These are phyloP conservation scores for Zingel zingel DNA, from an alignment of 2,113 vertebrate species.

Conservation along the genomic window DNA sequence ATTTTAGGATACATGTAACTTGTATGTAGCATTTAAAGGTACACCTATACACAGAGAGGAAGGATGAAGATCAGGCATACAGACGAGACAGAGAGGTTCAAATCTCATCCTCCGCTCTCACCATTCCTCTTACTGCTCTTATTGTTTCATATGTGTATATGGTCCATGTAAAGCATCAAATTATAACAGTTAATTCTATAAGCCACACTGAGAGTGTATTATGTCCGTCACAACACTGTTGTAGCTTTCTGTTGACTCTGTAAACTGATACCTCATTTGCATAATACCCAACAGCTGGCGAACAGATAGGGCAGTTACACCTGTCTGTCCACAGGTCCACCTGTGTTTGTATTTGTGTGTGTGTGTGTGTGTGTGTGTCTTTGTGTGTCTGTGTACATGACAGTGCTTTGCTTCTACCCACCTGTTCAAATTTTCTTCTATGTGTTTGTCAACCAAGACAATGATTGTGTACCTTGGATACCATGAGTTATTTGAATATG, in stretches of 20 bases:
- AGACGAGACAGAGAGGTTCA: neutral
- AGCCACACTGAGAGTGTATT: neutral
- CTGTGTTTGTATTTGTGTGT: constrained; percentile 42
- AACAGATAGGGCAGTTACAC: constrained; percentile 74
- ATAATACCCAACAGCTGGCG: constrained; percentile 79
- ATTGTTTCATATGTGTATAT: constrained; percentile 11
- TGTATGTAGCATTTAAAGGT: neutral
- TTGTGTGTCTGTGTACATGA: constrained; percentile 1
- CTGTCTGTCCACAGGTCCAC: constrained; percentile 57
- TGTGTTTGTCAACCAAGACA: constrained; percentile 47
- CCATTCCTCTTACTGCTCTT: constrained; percentile 12
- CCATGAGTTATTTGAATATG: constrained; percentile 50
- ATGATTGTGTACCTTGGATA: constrained; percentile 14
- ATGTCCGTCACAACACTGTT: constrained; percentile 44
- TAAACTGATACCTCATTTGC: constrained; percentile 81
- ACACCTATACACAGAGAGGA: neutral
- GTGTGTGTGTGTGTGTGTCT: constrained; percentile 23
- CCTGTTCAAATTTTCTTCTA: constrained; percentile 72
- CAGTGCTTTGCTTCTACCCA: constrained; percentile 58
- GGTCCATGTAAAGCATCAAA: constrained; percentile 3
- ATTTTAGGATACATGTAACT: neutral
- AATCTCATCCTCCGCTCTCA: constrained; percentile 6
- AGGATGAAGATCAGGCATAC: neutral
- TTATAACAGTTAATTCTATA: constrained; percentile 34
- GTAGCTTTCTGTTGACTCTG: constrained; percentile 79